Percentiles rank a stretch among this genome's conserved stretches.
phyloP scores from a whole-genome alignment of 1,140 invertebrate genomes.

The Oryzaephilus surinamensis region DNA sequence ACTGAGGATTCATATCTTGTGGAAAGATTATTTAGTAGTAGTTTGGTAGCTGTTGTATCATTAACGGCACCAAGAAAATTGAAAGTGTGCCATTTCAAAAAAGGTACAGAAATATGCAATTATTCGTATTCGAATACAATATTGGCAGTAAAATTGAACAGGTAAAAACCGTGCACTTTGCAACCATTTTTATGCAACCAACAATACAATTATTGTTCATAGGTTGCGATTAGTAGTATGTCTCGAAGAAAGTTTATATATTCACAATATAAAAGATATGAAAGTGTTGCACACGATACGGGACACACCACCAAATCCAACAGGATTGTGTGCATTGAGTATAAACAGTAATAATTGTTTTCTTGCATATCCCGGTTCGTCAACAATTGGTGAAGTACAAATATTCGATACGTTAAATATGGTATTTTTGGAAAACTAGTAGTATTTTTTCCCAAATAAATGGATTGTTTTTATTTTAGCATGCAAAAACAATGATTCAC shows the following conservation, averaged over 20 bases:
- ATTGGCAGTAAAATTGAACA: slow-evolving; percentile 90
- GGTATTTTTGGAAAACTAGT: slow-evolving; percentile 43
- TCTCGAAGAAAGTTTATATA: slow-evolving; percentile 93
- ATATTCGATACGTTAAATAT: slow-evolving; percentile 96
- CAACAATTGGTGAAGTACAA: slow-evolving; percentile 89
- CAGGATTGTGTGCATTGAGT: slow-evolving; percentile 86
- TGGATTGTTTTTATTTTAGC: slow-evolving; percentile 43
- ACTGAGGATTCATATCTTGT: slow-evolving; percentile 86
- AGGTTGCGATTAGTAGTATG: slow-evolving; percentile 83
- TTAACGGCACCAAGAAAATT: slow-evolving; percentile 84
- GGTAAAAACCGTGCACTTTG: slow-evolving; percentile 49
- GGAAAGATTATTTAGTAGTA: slow-evolving; percentile 93
- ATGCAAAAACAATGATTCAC: slow-evolving; percentile 91
- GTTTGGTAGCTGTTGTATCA: slow-evolving; percentile 90
- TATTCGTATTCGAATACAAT: slow-evolving; percentile 98
- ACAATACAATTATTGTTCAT: slow-evolving; percentile 8
- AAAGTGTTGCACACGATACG: slow-evolving; percentile 96
- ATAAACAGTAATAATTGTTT: slow-evolving; percentile 82
- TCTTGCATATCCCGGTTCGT: slow-evolving; percentile 93
- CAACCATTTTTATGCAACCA: background rate
- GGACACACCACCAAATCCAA: slow-evolving; percentile 92
- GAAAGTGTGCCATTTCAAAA: slow-evolving; percentile 96
- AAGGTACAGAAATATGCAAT: slow-evolving; percentile 96
- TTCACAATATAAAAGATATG: slow-evolving; percentile 99
- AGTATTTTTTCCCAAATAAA: background rate